phyloP scores from a whole-genome alignment of 2,113 vertebrate species.

The Cebidichthys violaceus region DNA sequence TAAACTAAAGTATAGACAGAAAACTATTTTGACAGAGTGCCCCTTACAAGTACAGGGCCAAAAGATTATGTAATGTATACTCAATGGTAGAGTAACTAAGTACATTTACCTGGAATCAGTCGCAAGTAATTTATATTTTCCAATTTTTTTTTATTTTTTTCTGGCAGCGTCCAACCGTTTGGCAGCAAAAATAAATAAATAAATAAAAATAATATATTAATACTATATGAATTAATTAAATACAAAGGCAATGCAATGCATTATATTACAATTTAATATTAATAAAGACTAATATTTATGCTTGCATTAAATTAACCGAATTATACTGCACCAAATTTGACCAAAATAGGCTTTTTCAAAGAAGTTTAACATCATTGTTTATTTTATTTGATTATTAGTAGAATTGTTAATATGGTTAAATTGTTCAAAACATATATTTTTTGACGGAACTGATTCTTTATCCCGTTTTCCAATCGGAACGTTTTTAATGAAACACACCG shows the following conservation, averaged over 20 bases:
- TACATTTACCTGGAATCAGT: not conserved
- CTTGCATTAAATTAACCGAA: not conserved
- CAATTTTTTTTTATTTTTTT: not conserved
- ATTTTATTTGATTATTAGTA: not conserved
- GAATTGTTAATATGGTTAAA: not conserved
- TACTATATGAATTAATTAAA: not conserved
- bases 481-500: slow-evolving; percentile 57
- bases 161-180: not conserved
- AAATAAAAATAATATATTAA: not conserved
- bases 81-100: not conserved
- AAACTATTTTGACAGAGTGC: not conserved
- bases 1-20: not conserved
- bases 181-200: not conserved
- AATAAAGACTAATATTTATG: not conserved
- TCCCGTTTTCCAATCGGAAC: slow-evolving; percentile 39
- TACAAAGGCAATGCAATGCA: not conserved
- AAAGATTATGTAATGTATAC: not conserved
- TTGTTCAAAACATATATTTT: not conserved
- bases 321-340: not conserved
- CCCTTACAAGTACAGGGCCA: not conserved
- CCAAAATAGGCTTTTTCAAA: not conserved
- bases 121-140: not conserved
- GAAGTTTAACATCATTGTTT: not conserved
- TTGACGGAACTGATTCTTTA: slow-evolving; percentile 41
- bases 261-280: not conserved